Evolutionary conservation across 2,888 invertebrate species (phyloP).

Genomic region (Drosophila demipolita): DNA sequence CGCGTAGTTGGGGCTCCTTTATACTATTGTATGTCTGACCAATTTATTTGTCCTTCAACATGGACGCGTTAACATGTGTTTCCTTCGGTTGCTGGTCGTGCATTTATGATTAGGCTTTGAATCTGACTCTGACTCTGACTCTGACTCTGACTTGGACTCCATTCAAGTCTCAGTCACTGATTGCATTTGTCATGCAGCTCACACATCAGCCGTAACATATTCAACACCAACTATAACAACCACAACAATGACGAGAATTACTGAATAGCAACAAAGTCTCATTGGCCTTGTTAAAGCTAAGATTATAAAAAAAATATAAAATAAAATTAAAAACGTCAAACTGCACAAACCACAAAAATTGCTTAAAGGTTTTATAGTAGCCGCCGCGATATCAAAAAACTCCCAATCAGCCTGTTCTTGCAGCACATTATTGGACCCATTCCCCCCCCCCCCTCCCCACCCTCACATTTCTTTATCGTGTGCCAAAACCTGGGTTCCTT

Average conservation of each 20-base stretch:
- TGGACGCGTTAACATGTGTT: constrained; percentile 45
- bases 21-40: constrained; percentile 17
- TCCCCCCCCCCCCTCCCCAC: neutral
- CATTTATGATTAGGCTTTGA: constrained; percentile 49
- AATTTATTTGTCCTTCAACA: constrained; percentile 46
- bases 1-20: neutral
- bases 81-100: constrained; percentile 33
- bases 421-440: neutral
- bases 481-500: too few species aligned
- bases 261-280: constrained; percentile 50
- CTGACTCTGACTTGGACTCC: neutral
- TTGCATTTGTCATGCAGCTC: constrained; percentile 61
- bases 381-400: too few species aligned
- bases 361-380: constrained; percentile 33
- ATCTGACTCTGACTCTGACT: neutral
- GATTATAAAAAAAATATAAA: constrained; percentile 24
- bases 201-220: constrained; percentile 33
- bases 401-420: too few species aligned
- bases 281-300: constrained; percentile 66
- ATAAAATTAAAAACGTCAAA: constrained; percentile 9
- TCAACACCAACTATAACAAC: constrained; percentile 19
- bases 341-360: constrained; percentile 37
- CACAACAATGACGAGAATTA: constrained; percentile 20
- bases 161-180: constrained; percentile 26
- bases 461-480: neutral